A percentile compares a stretch with the other conserved stretches of the same genome.
These are phyloP conservation scores for Macrobrachium rosenbergii DNA, from an alignment of 1,140 invertebrate species.

Conservation along the genomic window DNA sequence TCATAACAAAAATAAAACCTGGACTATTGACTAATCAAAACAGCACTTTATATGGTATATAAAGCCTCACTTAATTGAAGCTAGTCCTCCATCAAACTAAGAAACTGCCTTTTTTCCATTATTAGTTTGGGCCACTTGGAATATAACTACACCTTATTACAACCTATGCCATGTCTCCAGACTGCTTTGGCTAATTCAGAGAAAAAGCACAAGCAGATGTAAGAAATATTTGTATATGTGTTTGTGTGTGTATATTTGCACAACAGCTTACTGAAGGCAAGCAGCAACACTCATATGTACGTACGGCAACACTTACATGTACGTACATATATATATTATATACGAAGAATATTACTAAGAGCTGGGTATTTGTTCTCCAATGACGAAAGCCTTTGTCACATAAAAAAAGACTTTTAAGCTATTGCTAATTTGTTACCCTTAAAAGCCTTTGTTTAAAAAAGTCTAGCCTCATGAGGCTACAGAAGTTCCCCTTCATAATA, in stretches of 20 bases:
- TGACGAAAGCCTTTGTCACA: slow-evolving; percentile 15
- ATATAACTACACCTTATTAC: no score
- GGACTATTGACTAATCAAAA: no score
- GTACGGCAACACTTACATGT: slow-evolving; percentile 56
- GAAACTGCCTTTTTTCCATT: no score
- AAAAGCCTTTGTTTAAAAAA: no score
- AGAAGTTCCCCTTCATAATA: slow-evolving; percentile 4
- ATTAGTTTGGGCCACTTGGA: no score
- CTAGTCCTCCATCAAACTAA: no score
- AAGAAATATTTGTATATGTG: slow-evolving; percentile 42
- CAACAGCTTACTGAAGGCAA: slow-evolving; percentile 60
- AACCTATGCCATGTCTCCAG: no score
- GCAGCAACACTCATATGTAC: slow-evolving; percentile 53
- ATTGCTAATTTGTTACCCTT: slow-evolving; percentile 14
- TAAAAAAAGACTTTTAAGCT: slow-evolving; percentile 3
- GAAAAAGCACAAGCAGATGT: slow-evolving; percentile 27
- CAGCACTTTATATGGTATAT: no score
- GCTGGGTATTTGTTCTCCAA: slow-evolving; percentile 41
- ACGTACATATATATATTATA: slow-evolving; percentile 36
- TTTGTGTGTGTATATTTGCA: slow-evolving; percentile 45
- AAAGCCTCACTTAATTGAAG: no score
- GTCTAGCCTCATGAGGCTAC: slow-evolving; percentile 43
- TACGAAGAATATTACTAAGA: no score
- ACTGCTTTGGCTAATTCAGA: not conserved
- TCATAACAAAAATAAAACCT: no score